phyloP scores from a whole-genome alignment of 2,797 vertebrate genomes.

The Scyliorhinus canicula region DNA sequence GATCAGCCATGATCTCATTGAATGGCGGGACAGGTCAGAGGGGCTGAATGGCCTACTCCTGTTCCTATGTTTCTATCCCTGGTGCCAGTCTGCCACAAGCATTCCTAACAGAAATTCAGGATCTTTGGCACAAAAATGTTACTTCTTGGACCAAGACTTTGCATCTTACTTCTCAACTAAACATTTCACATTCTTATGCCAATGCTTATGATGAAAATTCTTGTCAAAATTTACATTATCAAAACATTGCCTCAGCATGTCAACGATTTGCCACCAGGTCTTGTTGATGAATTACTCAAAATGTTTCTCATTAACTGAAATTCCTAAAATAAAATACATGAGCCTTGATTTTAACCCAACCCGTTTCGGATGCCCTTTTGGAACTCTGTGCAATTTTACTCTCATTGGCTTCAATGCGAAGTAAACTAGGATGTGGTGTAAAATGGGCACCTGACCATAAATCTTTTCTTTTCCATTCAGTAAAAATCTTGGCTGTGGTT shows the following conservation, averaged over 20 bases:
- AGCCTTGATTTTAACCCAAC: not conserved
- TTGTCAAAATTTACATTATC: not conserved
- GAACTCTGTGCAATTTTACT: not conserved
- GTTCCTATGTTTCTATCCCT: no score
- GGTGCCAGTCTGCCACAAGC: not conserved
- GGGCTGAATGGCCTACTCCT: no score
- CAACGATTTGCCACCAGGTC: not conserved
- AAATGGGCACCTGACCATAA: not conserved
- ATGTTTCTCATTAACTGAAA: not conserved
- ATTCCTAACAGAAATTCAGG: not conserved
- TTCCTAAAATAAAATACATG: not conserved
- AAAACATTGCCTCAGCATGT: not conserved
- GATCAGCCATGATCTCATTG: no score
- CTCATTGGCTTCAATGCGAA: not conserved
- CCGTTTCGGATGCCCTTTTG: not conserved
- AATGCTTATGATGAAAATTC: not conserved
- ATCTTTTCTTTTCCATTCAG: not conserved
- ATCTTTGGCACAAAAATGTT: not conserved
- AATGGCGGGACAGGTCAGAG: no score
- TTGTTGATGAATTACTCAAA: not conserved
- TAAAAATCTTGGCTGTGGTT: not conserved
- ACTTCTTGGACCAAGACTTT: not conserved
- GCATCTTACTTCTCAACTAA: not conserved
- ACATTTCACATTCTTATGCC: not conserved
- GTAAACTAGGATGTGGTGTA: not conserved